Evolutionary conservation across 2,888 invertebrate species (phyloP), one percentile per base, ranked within the genome.

Genomic region (Toxonevra muliebris): DNA sequence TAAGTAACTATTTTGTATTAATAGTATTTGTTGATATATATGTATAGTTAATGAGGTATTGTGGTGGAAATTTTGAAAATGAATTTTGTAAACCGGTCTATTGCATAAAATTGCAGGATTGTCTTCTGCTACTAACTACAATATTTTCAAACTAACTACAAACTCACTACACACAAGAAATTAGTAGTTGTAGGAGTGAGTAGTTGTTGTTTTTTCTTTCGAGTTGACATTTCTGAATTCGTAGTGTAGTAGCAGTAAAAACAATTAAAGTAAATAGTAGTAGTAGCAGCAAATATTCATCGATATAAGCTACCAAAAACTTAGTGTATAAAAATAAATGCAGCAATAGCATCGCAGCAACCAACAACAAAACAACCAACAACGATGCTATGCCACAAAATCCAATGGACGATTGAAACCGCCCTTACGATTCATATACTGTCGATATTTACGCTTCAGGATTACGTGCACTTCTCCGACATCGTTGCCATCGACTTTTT

Each of bases 361-460:
- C 66, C 68, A 69, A 58, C 40, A 17, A 13, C 52, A 48, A 63
- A 60, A 71, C 65, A 30, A 61, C 48, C 66, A 66, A 66, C 66
- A 66, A 66, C 59, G 48, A 30, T 69, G 71, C 74, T 84, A 96
- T 74, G 96, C 96, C 74, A 98, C 96, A 87, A 97, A 97, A 86
- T 99, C 98, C 73, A 99, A 87, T 52, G 98, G 98, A 82, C 98
- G 89, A 86, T 99, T 99, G 86, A 99, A 99, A 65, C 98, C 99
- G 72, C 99, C 99, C 86, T 97, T 96, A 71, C 99, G 90, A 86
- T 99, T 99, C 99, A 99, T 99, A 84, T 99, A 99, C 87, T 99
- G 98, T 77, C 98, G 91, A 85, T 97, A 98, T 87, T 97, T 96
- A 77, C 98, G 88, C 87, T 98, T 97, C 70, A 97, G 89, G 72